A percentile compares a stretch with the other conserved stretches of the same genome.
phyloP scores from a whole-genome alignment of 1,140 invertebrate genomes.

The Lycorma delicatula region DNA sequence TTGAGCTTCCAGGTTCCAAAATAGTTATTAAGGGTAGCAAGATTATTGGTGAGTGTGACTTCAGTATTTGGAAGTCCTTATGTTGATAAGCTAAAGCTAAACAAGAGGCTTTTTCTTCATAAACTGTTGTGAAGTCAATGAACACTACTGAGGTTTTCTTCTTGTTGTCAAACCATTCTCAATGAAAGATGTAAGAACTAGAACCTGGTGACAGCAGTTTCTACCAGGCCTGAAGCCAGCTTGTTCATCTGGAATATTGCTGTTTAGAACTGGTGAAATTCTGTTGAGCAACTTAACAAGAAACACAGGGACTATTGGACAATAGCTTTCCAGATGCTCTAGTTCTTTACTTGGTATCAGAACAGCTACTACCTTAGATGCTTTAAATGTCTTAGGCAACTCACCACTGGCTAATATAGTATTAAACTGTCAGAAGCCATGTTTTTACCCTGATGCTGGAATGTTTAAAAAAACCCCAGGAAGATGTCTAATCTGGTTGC shows the following conservation, averaged over 20 bases:
- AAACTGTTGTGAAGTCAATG: no score
- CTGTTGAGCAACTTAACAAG: neutral
- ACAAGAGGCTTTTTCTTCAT: no score
- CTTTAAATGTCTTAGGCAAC: neutral
- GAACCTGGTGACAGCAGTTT: no score
- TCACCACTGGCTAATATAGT: neutral
- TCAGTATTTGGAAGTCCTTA: no score
- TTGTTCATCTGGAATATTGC: neutral
- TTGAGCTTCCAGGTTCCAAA: neutral
- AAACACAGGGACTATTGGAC: neutral
- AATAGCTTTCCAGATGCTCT: neutral
- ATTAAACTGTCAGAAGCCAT: neutral
- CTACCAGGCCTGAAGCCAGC: neutral
- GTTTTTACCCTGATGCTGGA: neutral
- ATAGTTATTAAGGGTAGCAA: neutral
- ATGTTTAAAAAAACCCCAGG: neutral
- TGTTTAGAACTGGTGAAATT: neutral
- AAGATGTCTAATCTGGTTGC: neutral
- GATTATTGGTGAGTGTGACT: neutral
- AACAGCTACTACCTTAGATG: neutral
- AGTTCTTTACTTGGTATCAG: neutral
- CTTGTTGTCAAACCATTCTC: no score
- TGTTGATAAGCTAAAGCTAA: no score
- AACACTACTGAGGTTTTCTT: no score
- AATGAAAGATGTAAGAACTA: no score